phyloP scores from a whole-genome alignment of 2,113 vertebrate species.

The Bucco capensis region DNA sequence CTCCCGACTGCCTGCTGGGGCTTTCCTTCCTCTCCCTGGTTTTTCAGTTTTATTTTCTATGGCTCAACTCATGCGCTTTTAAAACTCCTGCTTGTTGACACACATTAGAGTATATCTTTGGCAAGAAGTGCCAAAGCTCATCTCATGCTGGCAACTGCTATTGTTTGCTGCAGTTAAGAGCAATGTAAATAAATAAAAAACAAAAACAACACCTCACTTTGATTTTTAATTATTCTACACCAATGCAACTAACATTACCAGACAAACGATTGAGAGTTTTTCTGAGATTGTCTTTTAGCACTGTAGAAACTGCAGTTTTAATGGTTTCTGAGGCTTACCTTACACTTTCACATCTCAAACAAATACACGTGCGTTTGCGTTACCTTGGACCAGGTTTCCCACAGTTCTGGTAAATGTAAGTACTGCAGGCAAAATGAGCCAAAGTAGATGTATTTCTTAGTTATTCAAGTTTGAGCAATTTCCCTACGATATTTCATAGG shows the following conservation, averaged over 20 bases:
- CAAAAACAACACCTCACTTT: neutral
- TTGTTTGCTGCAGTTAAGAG: neutral
- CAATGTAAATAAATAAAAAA: neutral
- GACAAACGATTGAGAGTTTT: neutral
- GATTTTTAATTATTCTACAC: neutral
- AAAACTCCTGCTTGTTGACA: neutral
- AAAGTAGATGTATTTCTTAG: neutral
- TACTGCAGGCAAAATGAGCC: neutral
- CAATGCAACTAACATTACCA: neutral
- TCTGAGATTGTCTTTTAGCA: neutral
- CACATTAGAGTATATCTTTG: rapidly evolving
- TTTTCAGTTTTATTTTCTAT: neutral
- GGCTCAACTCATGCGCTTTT: neutral
- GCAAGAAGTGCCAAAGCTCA: neutral
- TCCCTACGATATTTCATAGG: neutral
- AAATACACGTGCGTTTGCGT: neutral
- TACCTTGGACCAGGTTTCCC: neutral
- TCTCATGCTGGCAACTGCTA: neutral
- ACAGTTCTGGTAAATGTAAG: neutral
- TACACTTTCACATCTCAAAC: neutral
- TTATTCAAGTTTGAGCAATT: neutral
- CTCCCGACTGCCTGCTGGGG: neutral
- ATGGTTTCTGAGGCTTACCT: neutral
- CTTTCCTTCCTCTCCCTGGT: neutral
- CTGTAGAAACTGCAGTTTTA: too few relatives aligned